Percentiles rank a stretch among this genome's conserved stretches.
These are phyloP conservation scores for Rhabdomys pumilio DNA, from an alignment of 2,797 vertebrate genomes.

Conservation along the genomic window DNA sequence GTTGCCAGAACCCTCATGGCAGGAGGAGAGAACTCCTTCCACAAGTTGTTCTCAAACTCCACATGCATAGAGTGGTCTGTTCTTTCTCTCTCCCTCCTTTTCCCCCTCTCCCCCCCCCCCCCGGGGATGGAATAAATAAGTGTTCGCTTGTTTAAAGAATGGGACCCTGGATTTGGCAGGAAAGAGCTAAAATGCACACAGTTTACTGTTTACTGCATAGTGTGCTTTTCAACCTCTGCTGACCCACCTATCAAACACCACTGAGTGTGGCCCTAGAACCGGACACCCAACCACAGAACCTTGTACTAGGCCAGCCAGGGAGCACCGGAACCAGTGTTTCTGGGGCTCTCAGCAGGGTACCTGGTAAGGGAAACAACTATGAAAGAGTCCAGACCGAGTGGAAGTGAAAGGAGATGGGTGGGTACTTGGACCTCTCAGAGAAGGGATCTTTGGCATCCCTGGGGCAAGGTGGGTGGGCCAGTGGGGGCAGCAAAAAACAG, in stretches of 20 bases:
- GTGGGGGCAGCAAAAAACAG: neutral
- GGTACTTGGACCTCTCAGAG: neutral
- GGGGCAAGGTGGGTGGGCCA: neutral
- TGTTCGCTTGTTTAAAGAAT: neutral
- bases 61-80: neutral
- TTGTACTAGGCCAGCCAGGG: no score
- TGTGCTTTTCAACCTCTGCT: neutral
- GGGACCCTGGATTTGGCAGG: neutral
- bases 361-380: neutral
- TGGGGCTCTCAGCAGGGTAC: neutral
- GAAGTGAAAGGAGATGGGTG: neutral
- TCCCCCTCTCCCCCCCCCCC: neutral
- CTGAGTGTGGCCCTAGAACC: neutral
- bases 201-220: neutral
- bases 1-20: neutral
- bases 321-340: neutral
- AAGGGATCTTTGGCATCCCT: neutral
- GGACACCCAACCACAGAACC: neutral
- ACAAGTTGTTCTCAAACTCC: no score
- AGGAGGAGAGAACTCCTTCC: neutral
- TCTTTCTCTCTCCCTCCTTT: neutral
- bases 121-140: no score
- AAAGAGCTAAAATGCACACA: neutral
- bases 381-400: neutral
- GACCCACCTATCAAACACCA: neutral